Percentiles rank a stretch among this genome's conserved stretches.
These are phyloP conservation scores for Hemiprocne comata DNA, from an alignment of 2,113 vertebrate genomes.

Conservation along the genomic window DNA sequence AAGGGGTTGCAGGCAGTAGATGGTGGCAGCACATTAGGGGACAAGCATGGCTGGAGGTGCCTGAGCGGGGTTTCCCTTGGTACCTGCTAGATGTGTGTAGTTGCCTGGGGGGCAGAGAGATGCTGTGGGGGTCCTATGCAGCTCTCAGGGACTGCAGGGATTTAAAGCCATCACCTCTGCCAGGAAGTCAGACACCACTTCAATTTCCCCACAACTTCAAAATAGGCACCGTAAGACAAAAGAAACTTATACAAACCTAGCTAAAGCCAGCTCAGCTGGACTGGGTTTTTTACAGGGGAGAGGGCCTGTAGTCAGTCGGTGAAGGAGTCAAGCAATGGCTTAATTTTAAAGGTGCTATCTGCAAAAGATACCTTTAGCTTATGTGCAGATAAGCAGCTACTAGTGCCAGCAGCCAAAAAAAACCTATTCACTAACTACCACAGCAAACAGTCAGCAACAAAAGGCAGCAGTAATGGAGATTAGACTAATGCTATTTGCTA, in stretches of 20 bases:
- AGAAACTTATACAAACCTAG: not conserved
- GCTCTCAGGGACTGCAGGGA: not conserved
- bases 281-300: not conserved
- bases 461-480: not conserved
- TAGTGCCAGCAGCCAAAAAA: not conserved
- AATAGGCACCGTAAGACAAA: not conserved
- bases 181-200: not conserved
- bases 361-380: not conserved
- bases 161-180: not conserved
- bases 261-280: not conserved
- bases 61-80: rapidly evolving
- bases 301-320: not conserved
- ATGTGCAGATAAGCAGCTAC: not conserved
- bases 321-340: not conserved
- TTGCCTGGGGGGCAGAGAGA: not conserved
- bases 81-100: not conserved
- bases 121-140: not conserved
- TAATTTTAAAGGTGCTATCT: not conserved
- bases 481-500: not conserved
- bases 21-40: not conserved
- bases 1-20: rapidly evolving
- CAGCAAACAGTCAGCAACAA: not conserved
- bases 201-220: not conserved
- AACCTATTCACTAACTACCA: not conserved
- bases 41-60: not conserved